Percentiles rank a stretch among this genome's conserved stretches.
These are phyloP conservation scores for Choristoneura rosaceana DNA, from an alignment of 2,888 invertebrate species.

Conservation along the genomic window DNA sequence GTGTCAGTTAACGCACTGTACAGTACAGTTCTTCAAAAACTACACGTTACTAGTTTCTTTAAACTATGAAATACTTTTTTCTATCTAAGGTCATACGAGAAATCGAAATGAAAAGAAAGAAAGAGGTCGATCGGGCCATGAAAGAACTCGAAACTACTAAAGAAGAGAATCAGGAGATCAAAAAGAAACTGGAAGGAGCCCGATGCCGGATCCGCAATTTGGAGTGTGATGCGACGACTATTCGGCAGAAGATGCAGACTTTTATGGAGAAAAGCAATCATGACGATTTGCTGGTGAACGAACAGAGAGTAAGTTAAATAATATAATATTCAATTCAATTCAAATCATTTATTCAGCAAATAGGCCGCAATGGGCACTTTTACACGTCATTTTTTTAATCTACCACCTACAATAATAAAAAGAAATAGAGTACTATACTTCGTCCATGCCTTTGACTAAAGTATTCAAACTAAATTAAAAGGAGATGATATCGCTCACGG, in stretches of 20 bases:
- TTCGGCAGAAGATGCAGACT: constrained; percentile 86
- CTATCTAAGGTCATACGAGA: constrained; percentile 73
- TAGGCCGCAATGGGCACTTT: too few species aligned
- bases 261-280: constrained; percentile 87
- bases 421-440: too few species aligned
- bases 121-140: constrained; percentile 85
- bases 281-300: constrained; percentile 87
- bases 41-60: background rate
- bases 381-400: too few species aligned
- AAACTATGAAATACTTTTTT: background rate
- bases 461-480: too few species aligned
- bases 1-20: too few species aligned
- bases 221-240: constrained; percentile 86
- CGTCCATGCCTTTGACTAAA: too few species aligned
- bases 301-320: constrained; percentile 82
- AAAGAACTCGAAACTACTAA: constrained; percentile 85
- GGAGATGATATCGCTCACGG: too few species aligned
- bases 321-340: too few species aligned
- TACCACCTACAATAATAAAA: too few species aligned
- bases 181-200: constrained; percentile 87
- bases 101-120: constrained; percentile 83
- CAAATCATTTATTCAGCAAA: too few species aligned
- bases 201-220: constrained; percentile 89
- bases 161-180: constrained; percentile 84
- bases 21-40: too few species aligned